Percentiles rank a stretch among this genome's conserved stretches.
These are phyloP conservation scores for Limnephilus auricula DNA, from an alignment of 2,888 invertebrate genomes.

Conservation along the genomic window DNA sequence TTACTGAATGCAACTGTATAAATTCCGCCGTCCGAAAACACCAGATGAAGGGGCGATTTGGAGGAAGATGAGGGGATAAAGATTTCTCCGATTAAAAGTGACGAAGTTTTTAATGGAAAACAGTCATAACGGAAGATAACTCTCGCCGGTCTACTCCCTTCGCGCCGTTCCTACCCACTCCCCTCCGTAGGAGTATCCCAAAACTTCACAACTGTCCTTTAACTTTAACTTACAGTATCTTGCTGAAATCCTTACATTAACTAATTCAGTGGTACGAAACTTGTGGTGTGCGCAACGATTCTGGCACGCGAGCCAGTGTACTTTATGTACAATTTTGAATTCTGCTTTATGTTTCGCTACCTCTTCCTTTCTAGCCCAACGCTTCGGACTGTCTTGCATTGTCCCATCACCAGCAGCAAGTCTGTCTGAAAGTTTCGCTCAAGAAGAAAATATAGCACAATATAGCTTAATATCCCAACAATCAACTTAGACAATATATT, in stretches of 20 bases:
- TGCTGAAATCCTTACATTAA: neutral
- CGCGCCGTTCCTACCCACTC: neutral
- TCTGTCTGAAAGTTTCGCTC: too few species aligned
- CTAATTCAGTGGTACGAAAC: neutral
- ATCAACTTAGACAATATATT: too few species aligned
- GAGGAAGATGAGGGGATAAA: neutral
- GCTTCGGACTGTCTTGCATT: neutral
- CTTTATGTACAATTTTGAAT: neutral
- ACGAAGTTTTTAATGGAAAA: constrained; percentile 56
- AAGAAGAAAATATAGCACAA: neutral
- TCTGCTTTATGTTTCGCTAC: neutral
- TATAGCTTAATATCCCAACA: neutral
- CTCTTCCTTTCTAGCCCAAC: neutral
- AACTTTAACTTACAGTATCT: neutral
- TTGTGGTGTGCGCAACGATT: neutral
- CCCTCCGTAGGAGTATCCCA: neutral
- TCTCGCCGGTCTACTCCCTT: neutral
- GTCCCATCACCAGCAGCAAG: neutral
- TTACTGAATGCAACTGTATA: neutral
- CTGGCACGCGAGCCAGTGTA: neutral
- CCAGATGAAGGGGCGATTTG: neutral
- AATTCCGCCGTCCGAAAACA: neutral
- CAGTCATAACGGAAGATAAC: constrained; percentile 46
- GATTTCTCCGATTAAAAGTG: constrained; percentile 25
- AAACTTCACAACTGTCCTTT: neutral